Evolutionary conservation across 2,888 invertebrate species (phyloP).

Genomic region (Drosophila affinis): DNA sequence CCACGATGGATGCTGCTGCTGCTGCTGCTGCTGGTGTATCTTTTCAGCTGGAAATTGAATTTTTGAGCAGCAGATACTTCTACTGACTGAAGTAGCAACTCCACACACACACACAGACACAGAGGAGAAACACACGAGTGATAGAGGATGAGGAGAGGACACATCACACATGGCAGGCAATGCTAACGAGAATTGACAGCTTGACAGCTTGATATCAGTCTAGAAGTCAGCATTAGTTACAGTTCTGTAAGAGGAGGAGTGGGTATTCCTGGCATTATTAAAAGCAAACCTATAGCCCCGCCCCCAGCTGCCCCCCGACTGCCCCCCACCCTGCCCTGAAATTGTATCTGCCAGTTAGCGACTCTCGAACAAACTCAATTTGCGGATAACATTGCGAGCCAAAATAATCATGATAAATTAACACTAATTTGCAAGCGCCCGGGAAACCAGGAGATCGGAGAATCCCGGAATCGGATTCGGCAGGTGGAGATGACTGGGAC

Average conservation of each 20-base stretch:
- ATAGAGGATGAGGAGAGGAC: not conserved
- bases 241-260: constrained; percentile 43
- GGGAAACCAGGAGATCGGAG: too few relatives aligned
- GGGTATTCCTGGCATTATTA: constrained; percentile 56
- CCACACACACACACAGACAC: constrained; percentile 5
- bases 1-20: constrained; percentile 22
- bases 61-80: constrained; percentile 65
- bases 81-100: constrained; percentile 20
- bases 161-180: constrained; percentile 46
- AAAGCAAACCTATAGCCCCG: constrained; percentile 20
- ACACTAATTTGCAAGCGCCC: constrained; percentile 67
- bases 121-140: constrained; percentile 11
- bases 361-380: constrained; percentile 61
- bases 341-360: constrained; percentile 6
- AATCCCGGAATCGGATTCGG: constrained; percentile 1
- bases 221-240: constrained; percentile 74
- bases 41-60: constrained; percentile 77
- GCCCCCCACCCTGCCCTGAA: not conserved
- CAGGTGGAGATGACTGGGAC: constrained; percentile 18
- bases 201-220: constrained; percentile 77
- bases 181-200: constrained; percentile 76
- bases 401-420: constrained; percentile 78
- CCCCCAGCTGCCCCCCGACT: constrained; percentile 7
- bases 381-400: constrained; percentile 61
- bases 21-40: constrained; percentile 41